Evolutionary conservation across 1,140 invertebrate species (phyloP).

Genomic region (Monomorium pharaonis): DNA sequence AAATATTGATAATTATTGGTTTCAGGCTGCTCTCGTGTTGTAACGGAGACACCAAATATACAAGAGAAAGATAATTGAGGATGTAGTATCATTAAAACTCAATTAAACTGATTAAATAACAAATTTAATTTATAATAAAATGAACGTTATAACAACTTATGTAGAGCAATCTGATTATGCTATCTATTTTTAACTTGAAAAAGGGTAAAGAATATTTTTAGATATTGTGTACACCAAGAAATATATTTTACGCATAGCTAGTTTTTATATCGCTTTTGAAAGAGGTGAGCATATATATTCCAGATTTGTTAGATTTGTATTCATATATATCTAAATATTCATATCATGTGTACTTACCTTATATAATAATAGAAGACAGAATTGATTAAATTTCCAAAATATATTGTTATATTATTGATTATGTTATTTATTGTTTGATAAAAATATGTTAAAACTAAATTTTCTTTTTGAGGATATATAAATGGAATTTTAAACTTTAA

Average conservation of each 20-base stretch:
- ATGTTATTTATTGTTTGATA: conserved; percentile 22
- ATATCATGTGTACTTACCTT: conserved; percentile 18
- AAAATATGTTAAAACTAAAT: conserved; percentile 34
- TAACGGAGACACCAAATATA: conserved; percentile 64
- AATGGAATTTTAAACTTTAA: conserved; percentile 59
- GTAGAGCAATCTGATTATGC: not conserved
- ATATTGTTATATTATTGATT: not conserved
- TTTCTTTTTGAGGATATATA: conserved; percentile 43
- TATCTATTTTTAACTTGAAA: conserved; percentile 15
- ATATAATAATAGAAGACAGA: not conserved
- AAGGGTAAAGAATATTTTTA: conserved; percentile 32
- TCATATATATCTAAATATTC: not conserved
- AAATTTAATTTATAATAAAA: conserved; percentile 4
- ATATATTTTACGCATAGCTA: conserved; percentile 20
- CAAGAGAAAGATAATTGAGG: conserved; percentile 68
- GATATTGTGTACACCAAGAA: conserved; percentile 21
- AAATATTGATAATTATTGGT: conserved; percentile 73
- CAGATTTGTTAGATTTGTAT: not conserved
- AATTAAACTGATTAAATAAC: conserved; percentile 32
- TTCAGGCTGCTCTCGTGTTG: conserved; percentile 75
- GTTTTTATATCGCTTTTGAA: conserved; percentile 24
- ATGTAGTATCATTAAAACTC: conserved; percentile 34
- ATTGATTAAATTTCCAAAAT: not conserved
- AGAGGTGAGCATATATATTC: not conserved
- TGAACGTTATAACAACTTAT: not conserved